phyloP scores from a whole-genome alignment of 2,113 vertebrate genomes.

The Procapra przewalskii region DNA sequence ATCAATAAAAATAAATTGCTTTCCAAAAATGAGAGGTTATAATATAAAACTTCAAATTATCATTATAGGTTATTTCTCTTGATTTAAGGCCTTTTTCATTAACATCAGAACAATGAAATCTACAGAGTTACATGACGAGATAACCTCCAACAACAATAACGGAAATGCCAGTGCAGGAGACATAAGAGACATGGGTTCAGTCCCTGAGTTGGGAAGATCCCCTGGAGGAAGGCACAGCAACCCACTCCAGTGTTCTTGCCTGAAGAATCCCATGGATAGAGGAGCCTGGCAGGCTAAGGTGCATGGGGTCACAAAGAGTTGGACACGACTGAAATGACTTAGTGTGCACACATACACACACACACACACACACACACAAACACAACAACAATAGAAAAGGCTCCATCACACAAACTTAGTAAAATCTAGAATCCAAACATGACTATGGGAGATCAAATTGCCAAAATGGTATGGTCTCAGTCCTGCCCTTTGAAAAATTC shows the following conservation, averaged over 20 bases:
- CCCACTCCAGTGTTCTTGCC: background rate
- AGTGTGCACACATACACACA: background rate
- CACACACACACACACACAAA: background rate
- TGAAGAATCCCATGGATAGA: background rate
- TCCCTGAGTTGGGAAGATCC: background rate
- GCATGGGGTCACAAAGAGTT: background rate
- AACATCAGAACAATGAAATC: background rate
- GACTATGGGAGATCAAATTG: background rate
- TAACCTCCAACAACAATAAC: background rate
- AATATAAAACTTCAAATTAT: constrained; percentile 18
- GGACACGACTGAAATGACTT: background rate
- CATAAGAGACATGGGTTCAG: background rate
- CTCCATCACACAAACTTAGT: background rate
- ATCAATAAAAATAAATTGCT: background rate
- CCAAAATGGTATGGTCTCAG: background rate
- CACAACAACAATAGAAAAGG: background rate
- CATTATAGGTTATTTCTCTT: constrained; percentile 1
- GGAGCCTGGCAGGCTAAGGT: background rate
- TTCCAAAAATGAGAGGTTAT: constrained; percentile 44
- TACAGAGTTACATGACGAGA: background rate
- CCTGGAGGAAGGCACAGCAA: background rate
- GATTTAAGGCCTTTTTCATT: constrained; percentile 1
- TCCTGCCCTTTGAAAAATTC: background rate
- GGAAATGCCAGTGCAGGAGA: background rate
- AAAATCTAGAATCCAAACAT: background rate